phyloP scores from a whole-genome alignment of 1,140 invertebrate genomes.

The Adelges cooleyi region DNA sequence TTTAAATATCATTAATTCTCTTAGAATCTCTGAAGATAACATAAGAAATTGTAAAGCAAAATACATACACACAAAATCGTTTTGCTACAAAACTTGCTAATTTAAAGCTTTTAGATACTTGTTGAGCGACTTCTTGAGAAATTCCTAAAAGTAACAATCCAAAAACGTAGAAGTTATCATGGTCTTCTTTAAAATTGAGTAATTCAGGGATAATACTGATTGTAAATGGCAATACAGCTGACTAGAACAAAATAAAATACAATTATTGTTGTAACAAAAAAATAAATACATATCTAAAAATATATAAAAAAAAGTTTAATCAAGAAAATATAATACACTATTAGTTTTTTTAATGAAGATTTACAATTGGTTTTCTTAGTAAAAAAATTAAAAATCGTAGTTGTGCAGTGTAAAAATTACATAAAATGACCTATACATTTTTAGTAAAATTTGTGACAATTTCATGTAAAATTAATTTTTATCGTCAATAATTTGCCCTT shows the following conservation, averaged over 20 bases:
- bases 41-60: slow-evolving; percentile 17
- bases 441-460: too few species aligned
- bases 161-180: background rate
- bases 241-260: slow-evolving; percentile 3
- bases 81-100: background rate
- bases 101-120: background rate
- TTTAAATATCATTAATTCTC: too few species aligned
- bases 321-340: too few species aligned
- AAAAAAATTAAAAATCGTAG: too few species aligned
- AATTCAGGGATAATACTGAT: slow-evolving; percentile 1
- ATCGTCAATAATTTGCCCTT: too few species aligned
- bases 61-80: slow-evolving; percentile 17
- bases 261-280: too few species aligned
- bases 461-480: too few species aligned
- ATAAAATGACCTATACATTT: too few species aligned
- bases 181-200: background rate
- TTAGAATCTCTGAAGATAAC: too few species aligned
- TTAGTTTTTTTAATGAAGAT: too few species aligned
- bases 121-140: background rate
- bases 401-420: too few species aligned
- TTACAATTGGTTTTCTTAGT: too few species aligned
- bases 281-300: background rate
- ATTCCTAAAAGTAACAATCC: background rate
- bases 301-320: background rate
- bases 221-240: background rate